Conservation (phyloP, 1,140 invertebrate species). For the Cherax destructor region DNA sequence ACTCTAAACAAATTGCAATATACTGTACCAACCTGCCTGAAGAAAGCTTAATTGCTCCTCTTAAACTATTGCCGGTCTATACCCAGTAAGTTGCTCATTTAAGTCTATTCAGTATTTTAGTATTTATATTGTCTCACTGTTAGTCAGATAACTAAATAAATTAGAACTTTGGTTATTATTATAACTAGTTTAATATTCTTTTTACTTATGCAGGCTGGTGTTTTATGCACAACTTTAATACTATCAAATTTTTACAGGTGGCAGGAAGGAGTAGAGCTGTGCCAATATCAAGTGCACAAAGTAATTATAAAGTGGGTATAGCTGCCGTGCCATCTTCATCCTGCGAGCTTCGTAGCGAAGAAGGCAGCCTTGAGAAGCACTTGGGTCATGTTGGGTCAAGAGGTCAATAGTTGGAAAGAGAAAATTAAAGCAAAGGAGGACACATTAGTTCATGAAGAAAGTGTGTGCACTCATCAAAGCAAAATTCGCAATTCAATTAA, state of each 20-base stretch:
- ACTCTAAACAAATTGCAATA: too few relatives aligned
- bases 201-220: neutral
- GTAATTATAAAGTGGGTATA: constrained; percentile 49
- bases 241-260: constrained; percentile 32
- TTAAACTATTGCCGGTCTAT: too few relatives aligned
- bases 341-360: constrained; percentile 33
- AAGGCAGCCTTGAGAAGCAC: constrained; percentile 59
- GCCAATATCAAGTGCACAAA: constrained; percentile 56
- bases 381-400: constrained; percentile 53
- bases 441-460: constrained; percentile 9
- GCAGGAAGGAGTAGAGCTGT: constrained; percentile 57
- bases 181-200: too few relatives aligned
- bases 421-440: neutral
- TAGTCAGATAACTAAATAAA: too few relatives aligned
- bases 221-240: neutral
- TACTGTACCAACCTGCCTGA: too few relatives aligned
- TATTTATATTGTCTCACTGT: too few relatives aligned
- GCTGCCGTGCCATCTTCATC: constrained; percentile 50
- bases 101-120: too few relatives aligned
- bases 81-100: too few relatives aligned
- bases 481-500: neutral
- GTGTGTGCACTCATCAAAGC: neutral
- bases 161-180: too few relatives aligned
- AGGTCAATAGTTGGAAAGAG: constrained; percentile 34
- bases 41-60: too few relatives aligned